Evolutionary conservation across 2,888 invertebrate species (phyloP).

Genomic region (Antitype chi): DNA sequence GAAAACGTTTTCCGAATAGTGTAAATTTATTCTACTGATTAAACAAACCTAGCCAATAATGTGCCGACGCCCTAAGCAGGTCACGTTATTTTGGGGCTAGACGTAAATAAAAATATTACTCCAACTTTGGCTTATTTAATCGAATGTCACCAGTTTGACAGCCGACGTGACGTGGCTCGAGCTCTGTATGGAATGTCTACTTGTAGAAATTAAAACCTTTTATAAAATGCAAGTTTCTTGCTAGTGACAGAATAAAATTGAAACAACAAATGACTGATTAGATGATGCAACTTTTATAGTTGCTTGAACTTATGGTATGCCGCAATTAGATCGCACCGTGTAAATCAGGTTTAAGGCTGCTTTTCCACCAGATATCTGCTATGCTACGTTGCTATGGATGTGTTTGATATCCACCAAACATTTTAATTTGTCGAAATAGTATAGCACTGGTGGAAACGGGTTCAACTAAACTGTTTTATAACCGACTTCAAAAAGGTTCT

Average conservation of each 20-base stretch:
- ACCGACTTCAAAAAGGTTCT: too few relatives aligned
- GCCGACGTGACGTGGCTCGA: not conserved
- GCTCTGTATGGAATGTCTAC: not conserved
- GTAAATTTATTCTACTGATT: not conserved
- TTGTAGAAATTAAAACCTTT: not conserved
- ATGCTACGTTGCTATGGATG: too few relatives aligned
- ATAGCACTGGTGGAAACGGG: too few relatives aligned
- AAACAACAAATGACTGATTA: not conserved
- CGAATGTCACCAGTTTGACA: constrained; percentile 29
- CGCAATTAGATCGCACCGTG: not conserved
- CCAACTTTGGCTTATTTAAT: constrained; percentile 17
- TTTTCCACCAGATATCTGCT: too few relatives aligned
- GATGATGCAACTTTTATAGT: not conserved
- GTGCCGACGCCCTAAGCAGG: not conserved
- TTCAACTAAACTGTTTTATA: too few relatives aligned
- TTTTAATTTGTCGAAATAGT: too few relatives aligned
- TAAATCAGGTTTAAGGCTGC: too few relatives aligned
- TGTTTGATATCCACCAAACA: too few relatives aligned
- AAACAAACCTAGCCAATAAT: not conserved
- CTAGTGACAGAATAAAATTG: too few relatives aligned
- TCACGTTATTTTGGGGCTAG: not conserved
- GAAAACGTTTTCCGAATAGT: too few relatives aligned
- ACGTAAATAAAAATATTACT: not conserved
- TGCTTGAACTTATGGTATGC: too few relatives aligned
- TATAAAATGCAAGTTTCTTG: too few relatives aligned